A percentile compares a stretch with the other conserved stretches of the same genome.
phyloP scores from a whole-genome alignment of 2,797 vertebrate species.

The Coluber constrictor region DNA sequence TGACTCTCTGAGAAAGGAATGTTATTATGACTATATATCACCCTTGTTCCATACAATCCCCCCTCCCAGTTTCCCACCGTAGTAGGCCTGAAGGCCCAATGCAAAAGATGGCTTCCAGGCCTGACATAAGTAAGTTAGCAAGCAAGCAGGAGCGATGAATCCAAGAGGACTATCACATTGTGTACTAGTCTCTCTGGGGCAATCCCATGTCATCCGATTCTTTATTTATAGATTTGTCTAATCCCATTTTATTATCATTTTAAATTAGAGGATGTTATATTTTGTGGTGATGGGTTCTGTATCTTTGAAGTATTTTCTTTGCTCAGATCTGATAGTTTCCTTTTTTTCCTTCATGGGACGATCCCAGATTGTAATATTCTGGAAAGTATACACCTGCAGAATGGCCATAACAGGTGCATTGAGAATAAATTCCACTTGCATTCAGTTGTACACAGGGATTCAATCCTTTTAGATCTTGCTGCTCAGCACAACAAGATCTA shows the following conservation, averaged over 20 bases:
- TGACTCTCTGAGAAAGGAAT: no score
- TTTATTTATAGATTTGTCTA: not conserved
- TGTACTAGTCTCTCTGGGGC: not conserved
- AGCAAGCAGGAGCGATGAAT: not conserved
- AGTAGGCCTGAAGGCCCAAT: no score
- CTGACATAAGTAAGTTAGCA: no score
- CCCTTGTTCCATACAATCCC: no score
- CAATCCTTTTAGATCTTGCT: not conserved
- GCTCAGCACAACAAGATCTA: not conserved
- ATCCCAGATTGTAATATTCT: not conserved
- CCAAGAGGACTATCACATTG: not conserved
- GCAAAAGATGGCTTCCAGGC: no score
- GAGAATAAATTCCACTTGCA: not conserved
- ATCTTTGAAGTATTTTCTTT: not conserved
- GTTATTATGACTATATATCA: no score
- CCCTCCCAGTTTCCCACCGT: no score
- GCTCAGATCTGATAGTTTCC: not conserved
- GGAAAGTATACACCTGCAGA: not conserved
- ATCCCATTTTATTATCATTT: not conserved
- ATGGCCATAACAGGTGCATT: not conserved
- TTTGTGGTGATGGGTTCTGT: not conserved
- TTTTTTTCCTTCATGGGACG: not conserved
- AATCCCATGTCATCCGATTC: not conserved
- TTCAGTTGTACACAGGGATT: not conserved
- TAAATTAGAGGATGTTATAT: not conserved